Conservation (phyloP, 1,140 invertebrate species). For the Drosophila gunungcola region DNA sequence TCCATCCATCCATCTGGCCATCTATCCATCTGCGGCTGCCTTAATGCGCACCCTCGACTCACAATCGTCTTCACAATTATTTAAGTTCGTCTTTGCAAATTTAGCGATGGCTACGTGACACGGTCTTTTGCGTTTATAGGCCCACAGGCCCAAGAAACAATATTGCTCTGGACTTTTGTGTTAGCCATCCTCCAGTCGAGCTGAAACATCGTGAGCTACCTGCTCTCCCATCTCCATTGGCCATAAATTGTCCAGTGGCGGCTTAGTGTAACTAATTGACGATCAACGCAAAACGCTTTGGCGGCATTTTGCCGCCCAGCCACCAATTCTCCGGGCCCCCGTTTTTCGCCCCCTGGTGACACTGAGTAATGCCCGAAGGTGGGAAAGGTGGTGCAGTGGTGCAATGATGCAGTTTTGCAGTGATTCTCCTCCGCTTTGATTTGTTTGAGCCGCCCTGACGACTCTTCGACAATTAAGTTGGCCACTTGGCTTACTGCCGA, state of each 20-base stretch:
- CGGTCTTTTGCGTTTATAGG: neutral
- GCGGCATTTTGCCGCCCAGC: slow-evolving; percentile 39
- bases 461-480: slow-evolving; percentile 69
- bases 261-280: slow-evolving; percentile 72
- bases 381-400: slow-evolving; percentile 10
- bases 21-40: slow-evolving; percentile 12
- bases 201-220: slow-evolving; percentile 6
- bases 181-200: neutral
- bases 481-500: slow-evolving; percentile 38
- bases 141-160: no score
- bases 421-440: slow-evolving; percentile 52
- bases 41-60: slow-evolving; percentile 50
- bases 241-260: slow-evolving; percentile 43
- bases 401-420: slow-evolving; percentile 13
- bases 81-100: slow-evolving; percentile 25
- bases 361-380: slow-evolving; percentile 69
- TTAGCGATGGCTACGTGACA: slow-evolving; percentile 21
- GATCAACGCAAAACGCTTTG: slow-evolving; percentile 57
- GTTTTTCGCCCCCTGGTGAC: slow-evolving; percentile 43
- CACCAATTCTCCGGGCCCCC: slow-evolving; percentile 8
- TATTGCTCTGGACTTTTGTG: no score
- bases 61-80: slow-evolving; percentile 39
- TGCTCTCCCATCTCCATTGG: slow-evolving; percentile 14
- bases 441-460: slow-evolving; percentile 66
- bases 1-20: slow-evolving; percentile 18